phyloP scores from a whole-genome alignment of 2,888 invertebrate genomes.

The Nineta flava region DNA sequence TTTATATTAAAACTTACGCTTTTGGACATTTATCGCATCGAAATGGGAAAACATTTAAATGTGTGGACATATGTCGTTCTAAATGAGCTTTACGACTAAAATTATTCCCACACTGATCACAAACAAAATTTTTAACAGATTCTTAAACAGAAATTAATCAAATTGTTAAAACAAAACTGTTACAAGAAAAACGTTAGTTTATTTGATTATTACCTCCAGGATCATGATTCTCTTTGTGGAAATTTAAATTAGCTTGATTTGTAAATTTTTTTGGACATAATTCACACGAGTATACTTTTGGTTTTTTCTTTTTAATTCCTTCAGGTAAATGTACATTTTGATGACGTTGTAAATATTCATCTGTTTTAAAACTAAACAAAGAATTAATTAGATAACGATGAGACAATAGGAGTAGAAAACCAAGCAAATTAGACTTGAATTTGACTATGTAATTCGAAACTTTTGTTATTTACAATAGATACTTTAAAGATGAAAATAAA shows the following conservation, averaged over 20 bases:
- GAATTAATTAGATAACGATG: neutral
- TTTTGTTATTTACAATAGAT: too few relatives aligned
- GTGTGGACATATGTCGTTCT: neutral
- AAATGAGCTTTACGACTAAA: neutral
- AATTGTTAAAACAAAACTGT: too few relatives aligned
- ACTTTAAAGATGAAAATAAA: too few relatives aligned
- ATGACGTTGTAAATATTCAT: neutral
- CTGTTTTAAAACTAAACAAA: neutral
- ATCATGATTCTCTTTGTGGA: neutral
- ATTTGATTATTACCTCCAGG: neutral
- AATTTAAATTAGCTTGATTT: neutral
- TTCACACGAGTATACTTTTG: neutral
- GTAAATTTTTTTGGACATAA: neutral
- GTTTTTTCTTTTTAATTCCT: neutral
- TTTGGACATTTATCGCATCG: neutral
- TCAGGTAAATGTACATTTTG: neutral
- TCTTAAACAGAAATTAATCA: neutral
- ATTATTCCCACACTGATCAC: neutral
- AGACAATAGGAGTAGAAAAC: too few relatives aligned
- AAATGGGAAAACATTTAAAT: neutral
- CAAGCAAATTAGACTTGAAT: too few relatives aligned
- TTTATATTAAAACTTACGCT: neutral
- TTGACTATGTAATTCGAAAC: too few relatives aligned
- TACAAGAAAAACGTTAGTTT: too few relatives aligned
- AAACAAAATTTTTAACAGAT: neutral